Conservation (phyloP, 2,888 invertebrate species). For the Chydorus sphaericus region DNA sequence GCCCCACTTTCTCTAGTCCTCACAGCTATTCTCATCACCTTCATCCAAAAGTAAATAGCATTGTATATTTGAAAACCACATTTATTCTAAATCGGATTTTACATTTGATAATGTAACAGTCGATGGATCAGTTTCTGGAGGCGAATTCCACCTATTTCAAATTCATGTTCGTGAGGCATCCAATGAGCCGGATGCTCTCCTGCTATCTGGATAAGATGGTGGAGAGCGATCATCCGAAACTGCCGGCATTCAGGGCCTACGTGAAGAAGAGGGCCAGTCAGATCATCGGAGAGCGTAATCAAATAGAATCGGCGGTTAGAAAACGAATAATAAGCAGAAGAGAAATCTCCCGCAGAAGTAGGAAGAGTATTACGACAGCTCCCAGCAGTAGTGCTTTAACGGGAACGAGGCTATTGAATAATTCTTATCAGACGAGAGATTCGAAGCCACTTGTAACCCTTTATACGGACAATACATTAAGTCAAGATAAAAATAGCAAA, state of each 20-base stretch:
- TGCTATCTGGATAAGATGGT: conserved; percentile 16
- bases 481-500: too few species aligned
- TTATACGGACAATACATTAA: too few species aligned
- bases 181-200: conserved; percentile 14
- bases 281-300: conserved; percentile 3
- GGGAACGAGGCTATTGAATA: too few species aligned
- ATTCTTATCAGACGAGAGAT: too few species aligned
- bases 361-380: too few species aligned
- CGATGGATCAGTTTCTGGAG: conserved; percentile 6
- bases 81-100: background rate
- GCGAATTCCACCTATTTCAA: conserved; percentile 14
- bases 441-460: background rate
- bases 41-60: conserved; percentile 9
- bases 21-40: conserved; percentile 8
- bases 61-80: too few species aligned
- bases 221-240: conserved; percentile 11
- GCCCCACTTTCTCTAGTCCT: conserved; percentile 14
- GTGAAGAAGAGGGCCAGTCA: conserved; percentile 7
- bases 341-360: too few species aligned
- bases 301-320: too few species aligned
- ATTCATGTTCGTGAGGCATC: conserved; percentile 15
- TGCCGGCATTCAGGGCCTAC: conserved; percentile 13
- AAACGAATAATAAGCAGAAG: too few species aligned
- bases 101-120: background rate
- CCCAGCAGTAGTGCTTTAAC: too few species aligned